A percentile compares a stretch with the other conserved stretches of the same genome.
Conservation (phyloP, 92 coral and sea anemone genomes). For the Muricea muricata region DNA sequence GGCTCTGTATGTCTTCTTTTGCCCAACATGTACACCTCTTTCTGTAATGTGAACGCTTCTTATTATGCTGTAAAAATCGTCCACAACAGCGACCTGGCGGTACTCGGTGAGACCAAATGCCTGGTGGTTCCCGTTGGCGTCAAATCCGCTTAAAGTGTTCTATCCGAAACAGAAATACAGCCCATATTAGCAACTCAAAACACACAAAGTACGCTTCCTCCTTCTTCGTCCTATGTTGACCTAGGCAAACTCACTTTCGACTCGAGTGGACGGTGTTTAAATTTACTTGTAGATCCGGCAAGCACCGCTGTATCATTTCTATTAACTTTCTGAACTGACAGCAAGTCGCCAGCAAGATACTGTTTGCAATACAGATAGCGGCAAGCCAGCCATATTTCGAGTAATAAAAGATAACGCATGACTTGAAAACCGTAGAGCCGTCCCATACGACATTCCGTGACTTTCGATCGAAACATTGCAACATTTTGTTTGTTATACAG, state of each 20-base stretch:
- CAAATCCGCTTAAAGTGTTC: conserved; percentile 8
- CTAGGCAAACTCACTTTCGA: not conserved
- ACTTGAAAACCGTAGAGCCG: not conserved
- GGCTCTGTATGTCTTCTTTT: conserved; percentile 98
- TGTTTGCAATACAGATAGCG: not conserved
- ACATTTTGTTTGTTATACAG: not conserved
- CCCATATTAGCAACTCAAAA: not conserved
- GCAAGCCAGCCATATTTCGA: not conserved
- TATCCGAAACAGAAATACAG: conserved; percentile 66
- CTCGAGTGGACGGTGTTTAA: not conserved
- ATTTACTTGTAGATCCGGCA: not conserved
- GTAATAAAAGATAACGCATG: not conserved
- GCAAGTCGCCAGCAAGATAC: not conserved
- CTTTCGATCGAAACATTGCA: not conserved
- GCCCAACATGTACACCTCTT: conserved; percentile 98
- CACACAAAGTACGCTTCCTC: not conserved
- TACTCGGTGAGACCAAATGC: conserved; percentile 79
- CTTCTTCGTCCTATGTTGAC: not conserved
- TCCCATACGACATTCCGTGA: not conserved
- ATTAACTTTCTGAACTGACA: conserved; percentile 3
- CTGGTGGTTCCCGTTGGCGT: not conserved
- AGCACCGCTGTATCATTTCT: not conserved
- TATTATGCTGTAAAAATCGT: conserved; percentile 95
- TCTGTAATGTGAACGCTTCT: conserved; percentile 98
- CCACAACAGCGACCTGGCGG: conserved; percentile 97